Conservation (phyloP, 35 echinoderm and acorn worm species). For the Stichopus chloronotus region DNA sequence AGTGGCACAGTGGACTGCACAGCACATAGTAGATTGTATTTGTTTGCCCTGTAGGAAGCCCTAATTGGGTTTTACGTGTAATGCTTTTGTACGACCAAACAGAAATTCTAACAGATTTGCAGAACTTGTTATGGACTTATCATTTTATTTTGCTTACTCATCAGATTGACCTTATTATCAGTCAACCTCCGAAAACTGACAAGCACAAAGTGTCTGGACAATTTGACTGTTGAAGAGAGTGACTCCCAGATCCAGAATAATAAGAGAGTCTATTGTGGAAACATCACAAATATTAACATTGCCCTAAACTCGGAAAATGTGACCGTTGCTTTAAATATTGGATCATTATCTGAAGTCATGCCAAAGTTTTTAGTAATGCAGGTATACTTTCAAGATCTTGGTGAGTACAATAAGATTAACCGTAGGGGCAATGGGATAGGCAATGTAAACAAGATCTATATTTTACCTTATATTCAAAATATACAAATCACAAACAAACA, state of each 20-base stretch:
- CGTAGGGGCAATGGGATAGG: too few relatives aligned
- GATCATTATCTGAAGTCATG: constrained; percentile 7
- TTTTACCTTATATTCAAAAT: too few relatives aligned
- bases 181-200: background rate
- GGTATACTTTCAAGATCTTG: background rate
- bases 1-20: too few relatives aligned
- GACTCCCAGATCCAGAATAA: background rate
- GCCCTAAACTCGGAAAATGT: background rate
- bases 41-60: too few relatives aligned
- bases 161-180: background rate
- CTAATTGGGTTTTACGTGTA: too few relatives aligned
- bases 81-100: too few relatives aligned
- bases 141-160: background rate
- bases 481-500: too few relatives aligned
- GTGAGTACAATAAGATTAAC: background rate
- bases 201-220: background rate
- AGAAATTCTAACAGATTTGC: too few relatives aligned
- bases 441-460: too few relatives aligned
- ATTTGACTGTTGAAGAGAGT: background rate
- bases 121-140: too few relatives aligned
- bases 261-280: constrained; percentile 11
- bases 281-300: background rate
- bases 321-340: background rate
- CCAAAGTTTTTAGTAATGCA: constrained; percentile 12
- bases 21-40: too few relatives aligned